Percentiles rank a stretch among this genome's conserved stretches.
phyloP scores from a whole-genome alignment of 37 sponge, comb jelly and placozoan species.

The Beroe forskalii region DNA sequence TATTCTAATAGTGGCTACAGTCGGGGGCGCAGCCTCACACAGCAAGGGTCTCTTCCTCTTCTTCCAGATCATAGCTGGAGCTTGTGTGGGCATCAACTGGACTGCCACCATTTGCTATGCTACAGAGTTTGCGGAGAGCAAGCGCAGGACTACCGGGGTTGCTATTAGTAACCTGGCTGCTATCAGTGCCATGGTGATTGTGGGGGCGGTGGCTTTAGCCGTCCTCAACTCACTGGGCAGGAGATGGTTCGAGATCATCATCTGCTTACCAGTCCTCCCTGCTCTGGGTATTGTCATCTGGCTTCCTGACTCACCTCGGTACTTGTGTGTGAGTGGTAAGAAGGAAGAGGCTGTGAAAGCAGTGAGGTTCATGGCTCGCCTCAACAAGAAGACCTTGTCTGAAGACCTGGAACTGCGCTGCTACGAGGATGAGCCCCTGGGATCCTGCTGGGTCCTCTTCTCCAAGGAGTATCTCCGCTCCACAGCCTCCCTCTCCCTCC shows the following conservation, averaged over 20 bases:
- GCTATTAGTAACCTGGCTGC: neutral
- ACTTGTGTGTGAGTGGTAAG: constrained; percentile 29
- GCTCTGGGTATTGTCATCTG: neutral
- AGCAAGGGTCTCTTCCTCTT: neutral
- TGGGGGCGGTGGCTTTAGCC: neutral
- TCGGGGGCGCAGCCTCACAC: neutral
- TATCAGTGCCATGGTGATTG: neutral
- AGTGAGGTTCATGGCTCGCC: neutral
- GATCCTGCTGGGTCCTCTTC: neutral
- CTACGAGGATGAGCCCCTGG: neutral
- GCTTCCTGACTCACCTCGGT: constrained; percentile 16
- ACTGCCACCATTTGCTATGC: neutral
- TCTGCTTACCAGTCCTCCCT: neutral
- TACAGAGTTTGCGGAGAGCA: constrained; percentile 28
- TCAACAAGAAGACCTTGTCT: neutral
- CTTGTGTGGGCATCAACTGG: neutral
- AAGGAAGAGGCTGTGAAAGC: neutral
- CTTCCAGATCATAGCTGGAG: neutral
- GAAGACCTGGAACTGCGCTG: neutral
- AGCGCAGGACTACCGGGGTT: neutral
- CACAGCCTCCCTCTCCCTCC: neutral
- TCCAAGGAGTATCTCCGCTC: neutral
- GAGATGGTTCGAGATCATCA: neutral
- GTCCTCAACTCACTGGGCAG: neutral
- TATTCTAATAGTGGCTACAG: neutral